These are phyloP conservation scores for Bambusicola thoracicus DNA, from an alignment of 2,113 vertebrate species.

Conservation along the genomic window DNA sequence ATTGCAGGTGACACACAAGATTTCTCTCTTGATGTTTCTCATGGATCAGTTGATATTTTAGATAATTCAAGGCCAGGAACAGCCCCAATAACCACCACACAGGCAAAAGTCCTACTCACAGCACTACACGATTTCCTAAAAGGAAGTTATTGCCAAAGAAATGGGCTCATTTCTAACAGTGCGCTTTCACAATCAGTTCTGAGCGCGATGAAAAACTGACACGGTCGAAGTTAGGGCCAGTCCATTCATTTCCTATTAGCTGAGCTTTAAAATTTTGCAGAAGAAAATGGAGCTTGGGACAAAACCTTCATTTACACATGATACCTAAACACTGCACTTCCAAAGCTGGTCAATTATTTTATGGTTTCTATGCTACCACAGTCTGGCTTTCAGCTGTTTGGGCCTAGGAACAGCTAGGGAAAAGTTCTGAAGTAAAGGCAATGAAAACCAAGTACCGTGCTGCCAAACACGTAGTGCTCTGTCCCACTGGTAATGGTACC, in stretches of 20 bases:
- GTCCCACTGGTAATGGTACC: accelerated
- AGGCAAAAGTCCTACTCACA: not conserved
- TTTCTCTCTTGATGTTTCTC: not conserved
- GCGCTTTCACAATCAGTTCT: not conserved
- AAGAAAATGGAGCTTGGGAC: not conserved
- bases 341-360: not conserved
- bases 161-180: not conserved
- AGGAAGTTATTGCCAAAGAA: not conserved
- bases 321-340: not conserved
- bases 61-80: not conserved
- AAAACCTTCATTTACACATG: not conserved
- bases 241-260: not conserved
- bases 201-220: not conserved
- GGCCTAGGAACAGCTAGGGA: not conserved
- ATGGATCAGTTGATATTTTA: not conserved
- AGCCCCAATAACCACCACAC: not conserved
- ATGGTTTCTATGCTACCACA: not conserved
- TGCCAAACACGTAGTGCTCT: not conserved
- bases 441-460: not conserved
- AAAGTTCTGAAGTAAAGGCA: not conserved
- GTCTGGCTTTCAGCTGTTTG: not conserved
- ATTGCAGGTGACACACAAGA: not conserved
- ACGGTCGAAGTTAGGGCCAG: not conserved
- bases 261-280: not conserved
- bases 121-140: not conserved